Conservation (phyloP, 2,113 vertebrate genomes). For the Hemiprocne comata region DNA sequence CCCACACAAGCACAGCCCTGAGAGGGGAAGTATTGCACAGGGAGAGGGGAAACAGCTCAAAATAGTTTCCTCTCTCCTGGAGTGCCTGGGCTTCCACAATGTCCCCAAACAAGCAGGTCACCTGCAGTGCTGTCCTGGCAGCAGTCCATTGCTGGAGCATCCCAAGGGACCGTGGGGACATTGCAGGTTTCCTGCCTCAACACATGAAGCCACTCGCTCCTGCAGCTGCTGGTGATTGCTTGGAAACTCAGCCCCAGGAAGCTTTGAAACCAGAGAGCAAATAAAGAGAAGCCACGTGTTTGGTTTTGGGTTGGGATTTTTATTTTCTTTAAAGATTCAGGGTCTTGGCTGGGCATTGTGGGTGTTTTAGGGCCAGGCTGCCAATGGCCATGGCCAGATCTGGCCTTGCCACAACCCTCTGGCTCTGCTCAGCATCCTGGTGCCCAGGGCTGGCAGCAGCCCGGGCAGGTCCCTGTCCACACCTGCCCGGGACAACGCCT, state of each 20-base stretch:
- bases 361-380: background rate
- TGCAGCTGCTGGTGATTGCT: background rate
- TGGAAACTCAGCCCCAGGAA: background rate
- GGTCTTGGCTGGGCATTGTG: accelerated
- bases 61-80: background rate
- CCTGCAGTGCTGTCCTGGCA: accelerated
- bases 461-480: background rate
- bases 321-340: background rate
- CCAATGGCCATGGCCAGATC: accelerated
- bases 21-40: background rate
- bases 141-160: accelerated
- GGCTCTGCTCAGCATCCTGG: background rate
- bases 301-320: background rate
- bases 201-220: accelerated
- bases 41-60: background rate
- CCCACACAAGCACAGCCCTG: background rate
- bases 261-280: slow-evolving; percentile 29
- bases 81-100: accelerated
- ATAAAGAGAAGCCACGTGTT: background rate
- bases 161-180: background rate
- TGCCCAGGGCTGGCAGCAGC: background rate
- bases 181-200: background rate
- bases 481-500: background rate
- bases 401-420: background rate
- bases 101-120: background rate